Evolutionary conservation across 1,140 invertebrate species (phyloP).

Genomic region (Coenobita brevimanus): DNA sequence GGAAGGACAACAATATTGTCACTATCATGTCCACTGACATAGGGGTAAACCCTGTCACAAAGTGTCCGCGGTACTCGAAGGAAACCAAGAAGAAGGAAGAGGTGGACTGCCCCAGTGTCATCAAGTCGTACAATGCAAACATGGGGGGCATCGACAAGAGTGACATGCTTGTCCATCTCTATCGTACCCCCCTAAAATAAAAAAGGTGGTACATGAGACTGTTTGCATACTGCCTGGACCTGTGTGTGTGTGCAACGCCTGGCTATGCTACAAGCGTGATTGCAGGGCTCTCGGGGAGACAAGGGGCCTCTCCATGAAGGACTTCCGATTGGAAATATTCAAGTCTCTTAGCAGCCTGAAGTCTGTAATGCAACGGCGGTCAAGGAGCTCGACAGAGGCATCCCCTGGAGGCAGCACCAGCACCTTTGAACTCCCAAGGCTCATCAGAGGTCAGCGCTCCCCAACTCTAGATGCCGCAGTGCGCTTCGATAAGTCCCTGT

Average conservation of each 20-base stretch:
- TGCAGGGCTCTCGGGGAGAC: not conserved
- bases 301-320: not conserved
- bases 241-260: not conserved
- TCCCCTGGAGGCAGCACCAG: not conserved
- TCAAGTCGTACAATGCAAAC: slow-evolving; percentile 27
- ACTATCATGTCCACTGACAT: slow-evolving; percentile 30
- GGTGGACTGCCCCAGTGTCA: slow-evolving; percentile 32
- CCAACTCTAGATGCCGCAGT: not conserved
- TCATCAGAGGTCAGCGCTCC: slow-evolving; percentile 24
- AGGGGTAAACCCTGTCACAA: not conserved
- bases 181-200: slow-evolving; percentile 16
- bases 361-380: not conserved
- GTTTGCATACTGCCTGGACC: slow-evolving; percentile 21
- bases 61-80: not conserved
- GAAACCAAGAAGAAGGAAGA: slow-evolving; percentile 48
- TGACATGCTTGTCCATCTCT: slow-evolving; percentile 47
- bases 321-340: slow-evolving; percentile 22
- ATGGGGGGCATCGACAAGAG: slow-evolving; percentile 46
- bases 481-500: not conserved
- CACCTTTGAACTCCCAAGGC: not conserved
- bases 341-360: slow-evolving; percentile 3
- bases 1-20: slow-evolving; percentile 44
- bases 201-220: slow-evolving; percentile 52
- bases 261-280: slow-evolving; percentile 26
- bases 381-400: not conserved